A percentile compares a stretch with the other conserved stretches of the same genome.
Evolutionary conservation across 2,888 invertebrate genomes (phyloP).

Genomic region (Euproctis similis): DNA sequence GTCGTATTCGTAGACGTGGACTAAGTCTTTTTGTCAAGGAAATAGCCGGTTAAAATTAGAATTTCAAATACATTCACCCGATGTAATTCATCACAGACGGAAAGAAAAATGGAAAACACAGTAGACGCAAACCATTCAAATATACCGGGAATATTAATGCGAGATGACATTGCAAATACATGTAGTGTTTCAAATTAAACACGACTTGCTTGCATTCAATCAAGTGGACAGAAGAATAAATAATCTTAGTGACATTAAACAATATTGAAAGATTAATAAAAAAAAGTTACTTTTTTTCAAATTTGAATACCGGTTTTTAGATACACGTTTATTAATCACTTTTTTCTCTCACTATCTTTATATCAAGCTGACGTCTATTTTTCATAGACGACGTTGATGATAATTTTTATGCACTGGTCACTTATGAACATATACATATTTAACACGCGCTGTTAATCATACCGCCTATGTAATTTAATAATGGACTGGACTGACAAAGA

Average conservation of each 20-base stretch:
- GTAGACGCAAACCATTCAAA: too few relatives aligned
- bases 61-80: constrained; percentile 46
- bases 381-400: constrained; percentile 20
- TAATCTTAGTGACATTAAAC: constrained; percentile 29
- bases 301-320: too few relatives aligned
- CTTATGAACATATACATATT: constrained; percentile 17
- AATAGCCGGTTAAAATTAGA: constrained; percentile 38
- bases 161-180: too few relatives aligned
- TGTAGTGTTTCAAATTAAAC: too few relatives aligned
- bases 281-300: constrained; percentile 13
- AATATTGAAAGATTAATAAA: constrained; percentile 8
- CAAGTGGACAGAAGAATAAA: constrained; percentile 32
- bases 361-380: constrained; percentile 22
- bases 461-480: constrained; percentile 5
- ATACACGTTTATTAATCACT: too few relatives aligned
- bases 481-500: constrained; percentile 10
- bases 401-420: constrained; percentile 23
- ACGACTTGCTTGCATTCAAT: constrained; percentile 46
- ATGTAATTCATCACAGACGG: constrained; percentile 29
- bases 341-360: constrained; percentile 19
- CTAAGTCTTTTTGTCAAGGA: constrained; percentile 35
- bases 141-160: too few relatives aligned
- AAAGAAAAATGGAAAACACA: too few relatives aligned
- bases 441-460: constrained; percentile 30
- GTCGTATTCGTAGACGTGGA: constrained; percentile 22